These are phyloP conservation scores for Meteorus colon DNA, from an alignment of 2,888 invertebrate genomes.

Conservation along the genomic window DNA sequence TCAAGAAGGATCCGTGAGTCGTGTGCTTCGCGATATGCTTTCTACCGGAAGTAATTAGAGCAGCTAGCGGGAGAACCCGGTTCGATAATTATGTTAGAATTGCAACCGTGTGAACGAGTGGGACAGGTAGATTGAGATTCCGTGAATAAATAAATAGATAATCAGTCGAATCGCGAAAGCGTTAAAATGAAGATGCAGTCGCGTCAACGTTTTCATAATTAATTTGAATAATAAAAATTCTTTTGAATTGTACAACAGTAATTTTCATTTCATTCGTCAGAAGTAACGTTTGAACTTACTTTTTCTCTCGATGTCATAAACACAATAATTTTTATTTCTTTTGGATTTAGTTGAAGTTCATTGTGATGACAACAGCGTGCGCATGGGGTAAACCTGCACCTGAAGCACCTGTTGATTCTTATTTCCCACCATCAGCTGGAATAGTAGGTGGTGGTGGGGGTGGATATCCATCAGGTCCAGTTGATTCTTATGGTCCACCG, in stretches of 20 bases:
- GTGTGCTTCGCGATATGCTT: slow-evolving; percentile 47
- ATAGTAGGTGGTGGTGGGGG: slow-evolving; percentile 55
- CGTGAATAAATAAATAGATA: slow-evolving; percentile 28
- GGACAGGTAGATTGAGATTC: slow-evolving; percentile 17
- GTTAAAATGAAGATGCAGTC: slow-evolving; percentile 41
- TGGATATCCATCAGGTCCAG: slow-evolving; percentile 52
- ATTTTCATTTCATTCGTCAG: neutral
- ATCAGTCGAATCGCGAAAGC: slow-evolving; percentile 48
- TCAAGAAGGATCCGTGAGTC: slow-evolving; percentile 10
- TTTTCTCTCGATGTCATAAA: neutral
- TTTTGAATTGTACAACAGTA: neutral
- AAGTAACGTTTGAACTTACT: neutral
- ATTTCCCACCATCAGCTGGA: slow-evolving; percentile 71
- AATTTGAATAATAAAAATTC: neutral
- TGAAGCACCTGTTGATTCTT: slow-evolving; percentile 75
- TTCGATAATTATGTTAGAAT: slow-evolving; percentile 42
- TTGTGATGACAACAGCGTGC: slow-evolving; percentile 51
- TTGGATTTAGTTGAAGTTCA: slow-evolving; percentile 50
- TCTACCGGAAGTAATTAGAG: slow-evolving; percentile 57
- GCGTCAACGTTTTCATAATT: slow-evolving; percentile 9
- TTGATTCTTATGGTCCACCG: slow-evolving; percentile 74
- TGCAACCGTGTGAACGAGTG: slow-evolving; percentile 27
- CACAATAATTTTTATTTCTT: neutral
- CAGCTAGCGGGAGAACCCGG: slow-evolving; percentile 42
- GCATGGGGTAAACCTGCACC: slow-evolving; percentile 73